phyloP scores from a whole-genome alignment of 2,888 invertebrate species.

The Busseola fusca region DNA sequence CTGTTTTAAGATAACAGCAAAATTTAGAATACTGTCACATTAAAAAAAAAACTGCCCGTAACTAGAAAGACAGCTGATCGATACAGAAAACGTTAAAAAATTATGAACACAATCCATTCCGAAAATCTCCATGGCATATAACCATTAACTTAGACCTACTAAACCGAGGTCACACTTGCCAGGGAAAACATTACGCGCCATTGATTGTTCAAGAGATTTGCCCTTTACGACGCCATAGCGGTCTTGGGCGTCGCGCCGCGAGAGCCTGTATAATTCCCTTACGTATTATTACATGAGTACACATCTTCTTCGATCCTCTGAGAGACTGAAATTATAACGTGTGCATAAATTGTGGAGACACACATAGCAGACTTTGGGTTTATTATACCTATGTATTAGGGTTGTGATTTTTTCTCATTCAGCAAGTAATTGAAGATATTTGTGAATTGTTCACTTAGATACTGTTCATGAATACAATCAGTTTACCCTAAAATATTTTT shows the following conservation, averaged over 20 bases:
- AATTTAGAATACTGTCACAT: neutral
- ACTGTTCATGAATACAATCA: neutral
- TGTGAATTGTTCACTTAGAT: too few species aligned
- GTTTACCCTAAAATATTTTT: neutral
- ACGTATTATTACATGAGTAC: constrained; percentile 32
- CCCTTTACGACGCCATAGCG: neutral
- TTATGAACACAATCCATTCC: too few species aligned
- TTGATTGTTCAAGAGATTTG: constrained; percentile 45
- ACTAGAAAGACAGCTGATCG: neutral
- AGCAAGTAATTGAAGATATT: neutral
- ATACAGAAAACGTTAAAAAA: neutral
- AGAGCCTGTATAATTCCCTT: constrained; percentile 35
- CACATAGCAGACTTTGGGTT: neutral
- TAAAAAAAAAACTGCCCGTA: neutral
- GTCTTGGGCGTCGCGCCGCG: constrained; percentile 14
- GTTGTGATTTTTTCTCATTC: neutral
- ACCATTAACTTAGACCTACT: neutral
- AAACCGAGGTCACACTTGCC: constrained; percentile 2
- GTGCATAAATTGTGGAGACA: constrained; percentile 27
- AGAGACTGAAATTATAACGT: constrained; percentile 20
- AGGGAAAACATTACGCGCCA: constrained; percentile 19
- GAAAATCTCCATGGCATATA: neutral
- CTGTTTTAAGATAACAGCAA: neutral
- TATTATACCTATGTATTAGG: neutral
- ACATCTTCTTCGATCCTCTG: constrained; percentile 22